phyloP scores from a whole-genome alignment of 2,888 invertebrate species.

The Timandra comae region DNA sequence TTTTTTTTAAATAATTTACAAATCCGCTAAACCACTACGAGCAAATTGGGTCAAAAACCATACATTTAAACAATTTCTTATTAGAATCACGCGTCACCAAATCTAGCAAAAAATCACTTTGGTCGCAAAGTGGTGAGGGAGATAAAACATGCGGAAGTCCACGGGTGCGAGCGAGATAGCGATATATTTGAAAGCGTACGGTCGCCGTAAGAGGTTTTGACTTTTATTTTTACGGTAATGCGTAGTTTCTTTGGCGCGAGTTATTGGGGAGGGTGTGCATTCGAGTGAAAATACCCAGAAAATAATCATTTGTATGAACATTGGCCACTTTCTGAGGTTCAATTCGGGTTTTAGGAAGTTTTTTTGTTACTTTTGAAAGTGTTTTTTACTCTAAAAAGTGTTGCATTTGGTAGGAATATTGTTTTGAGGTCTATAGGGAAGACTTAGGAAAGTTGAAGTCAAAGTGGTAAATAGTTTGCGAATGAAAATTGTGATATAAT shows the following conservation, averaged over 20 bases:
- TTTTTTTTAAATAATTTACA: too few species aligned
- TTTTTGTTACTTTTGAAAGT: too few species aligned
- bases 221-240: slow-evolving; percentile 64
- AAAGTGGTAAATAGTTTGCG: too few species aligned
- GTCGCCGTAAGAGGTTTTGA: slow-evolving; percentile 49
- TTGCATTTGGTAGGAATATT: too few species aligned
- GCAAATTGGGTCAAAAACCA: too few species aligned
- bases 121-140: slow-evolving; percentile 8
- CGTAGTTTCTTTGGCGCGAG: slow-evolving; percentile 38
- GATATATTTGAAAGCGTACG: slow-evolving; percentile 29
- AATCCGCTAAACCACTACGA: too few species aligned
- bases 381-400: too few species aligned
- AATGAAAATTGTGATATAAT: too few species aligned
- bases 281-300: slow-evolving; percentile 34
- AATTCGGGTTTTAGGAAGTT: too few species aligned
- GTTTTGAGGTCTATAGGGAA: too few species aligned
- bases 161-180: slow-evolving; percentile 24
- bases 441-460: too few species aligned
- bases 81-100: slow-evolving; percentile 42
- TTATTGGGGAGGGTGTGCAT: slow-evolving; percentile 34
- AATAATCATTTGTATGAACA: slow-evolving; percentile 33
- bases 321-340: slow-evolving; percentile 8
- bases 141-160: slow-evolving; percentile 7
- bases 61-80: slow-evolving; percentile 21
- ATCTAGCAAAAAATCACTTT: slow-evolving; percentile 49